Evolutionary conservation across 2,113 vertebrate species (phyloP).

Genomic region (Triplophysa siluroides): DNA sequence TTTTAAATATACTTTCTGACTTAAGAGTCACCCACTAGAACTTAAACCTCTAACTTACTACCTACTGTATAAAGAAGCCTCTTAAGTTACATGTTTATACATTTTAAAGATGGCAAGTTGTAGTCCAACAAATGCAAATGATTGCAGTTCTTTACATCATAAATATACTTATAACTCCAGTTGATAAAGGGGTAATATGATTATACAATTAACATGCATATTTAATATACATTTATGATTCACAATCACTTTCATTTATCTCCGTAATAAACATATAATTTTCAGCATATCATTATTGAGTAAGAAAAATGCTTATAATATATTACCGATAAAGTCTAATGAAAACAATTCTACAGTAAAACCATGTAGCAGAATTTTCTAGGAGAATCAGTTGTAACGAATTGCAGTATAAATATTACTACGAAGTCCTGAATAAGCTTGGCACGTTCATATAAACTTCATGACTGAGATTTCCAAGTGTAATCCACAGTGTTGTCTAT

Average conservation of each 20-base stretch:
- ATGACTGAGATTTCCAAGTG: neutral
- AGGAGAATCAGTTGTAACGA: neutral
- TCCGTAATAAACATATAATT: neutral
- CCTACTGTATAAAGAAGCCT: slow-evolving; percentile 10
- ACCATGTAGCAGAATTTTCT: neutral
- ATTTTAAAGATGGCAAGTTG: slow-evolving; percentile 10
- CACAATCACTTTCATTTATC: neutral
- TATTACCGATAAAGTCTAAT: too few relatives aligned
- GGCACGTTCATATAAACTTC: neutral
- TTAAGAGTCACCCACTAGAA: neutral
- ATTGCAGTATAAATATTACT: neutral
- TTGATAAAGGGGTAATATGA: neutral
- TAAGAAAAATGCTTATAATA: too few relatives aligned
- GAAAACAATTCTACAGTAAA: too few relatives aligned
- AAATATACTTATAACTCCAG: slow-evolving; percentile 4
- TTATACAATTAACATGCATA: too few relatives aligned
- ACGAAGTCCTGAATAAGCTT: neutral
- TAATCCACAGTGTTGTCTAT: slow-evolving; percentile 13
- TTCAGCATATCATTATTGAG: too few relatives aligned
- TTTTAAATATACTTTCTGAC: neutral
- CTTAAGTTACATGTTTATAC: neutral
- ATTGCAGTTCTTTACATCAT: neutral
- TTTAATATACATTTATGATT: neutral
- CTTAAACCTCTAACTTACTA: neutral
- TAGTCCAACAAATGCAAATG: slow-evolving; percentile 15